A percentile compares a stretch with the other conserved stretches of the same genome.
Conservation (phyloP, 2,888 invertebrate species). For the Cenopis cana region DNA sequence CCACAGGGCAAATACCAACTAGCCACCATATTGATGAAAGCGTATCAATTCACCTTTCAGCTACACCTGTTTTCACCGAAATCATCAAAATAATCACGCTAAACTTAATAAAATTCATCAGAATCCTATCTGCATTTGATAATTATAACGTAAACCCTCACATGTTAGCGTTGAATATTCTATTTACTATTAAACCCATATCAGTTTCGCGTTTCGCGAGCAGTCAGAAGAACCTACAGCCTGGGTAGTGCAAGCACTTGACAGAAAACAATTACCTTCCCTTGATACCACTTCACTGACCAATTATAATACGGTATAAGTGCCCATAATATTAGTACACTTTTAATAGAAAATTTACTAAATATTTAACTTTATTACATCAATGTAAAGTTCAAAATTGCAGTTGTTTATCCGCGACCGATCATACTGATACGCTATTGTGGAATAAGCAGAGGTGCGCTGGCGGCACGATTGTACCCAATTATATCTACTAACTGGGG, state of each 20-base stretch:
- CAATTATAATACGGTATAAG: not conserved
- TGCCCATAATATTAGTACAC: not conserved
- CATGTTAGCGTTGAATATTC: not conserved
- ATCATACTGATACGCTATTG: not conserved
- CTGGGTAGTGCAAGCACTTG: constrained; percentile 12
- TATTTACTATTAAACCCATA: constrained; percentile 13
- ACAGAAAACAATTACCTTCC: constrained; percentile 42
- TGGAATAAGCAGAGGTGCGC: constrained; percentile 4
- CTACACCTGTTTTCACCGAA: too few species aligned
- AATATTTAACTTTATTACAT: not conserved
- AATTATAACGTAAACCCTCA: not conserved
- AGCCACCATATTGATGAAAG: too few species aligned
- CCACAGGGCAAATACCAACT: too few species aligned
- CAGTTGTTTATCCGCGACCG: not conserved
- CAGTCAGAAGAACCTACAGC: constrained; percentile 17
- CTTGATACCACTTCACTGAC: constrained; percentile 12
- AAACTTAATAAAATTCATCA: too few species aligned
- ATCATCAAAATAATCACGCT: too few species aligned
- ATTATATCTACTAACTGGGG: constrained; percentile 37
- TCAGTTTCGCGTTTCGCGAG: constrained; percentile 19
- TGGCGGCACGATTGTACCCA: constrained; percentile 40
- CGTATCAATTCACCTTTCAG: not conserved
- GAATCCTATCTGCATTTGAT: not conserved
- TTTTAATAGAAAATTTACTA: not conserved
- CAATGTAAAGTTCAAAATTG: not conserved